A percentile compares a stretch with the other conserved stretches of the same genome.
phyloP scores from a whole-genome alignment of 2,113 vertebrate species.

The Peromyscus polionotus region DNA sequence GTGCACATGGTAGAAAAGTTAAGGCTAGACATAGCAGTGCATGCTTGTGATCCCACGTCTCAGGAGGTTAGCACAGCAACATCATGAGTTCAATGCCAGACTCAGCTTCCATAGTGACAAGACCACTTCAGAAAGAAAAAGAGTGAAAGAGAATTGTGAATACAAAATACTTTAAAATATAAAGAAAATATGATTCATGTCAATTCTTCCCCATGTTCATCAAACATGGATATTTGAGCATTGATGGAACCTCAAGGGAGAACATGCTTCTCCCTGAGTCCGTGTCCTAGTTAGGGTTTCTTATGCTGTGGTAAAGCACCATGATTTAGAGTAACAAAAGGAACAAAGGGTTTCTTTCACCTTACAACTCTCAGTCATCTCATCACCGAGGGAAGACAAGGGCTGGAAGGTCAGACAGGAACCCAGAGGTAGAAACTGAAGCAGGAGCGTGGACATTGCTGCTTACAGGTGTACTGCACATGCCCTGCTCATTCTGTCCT shows the following conservation, averaged over 20 bases:
- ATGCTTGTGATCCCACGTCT: background rate
- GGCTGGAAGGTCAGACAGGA: background rate
- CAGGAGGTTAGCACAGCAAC: background rate
- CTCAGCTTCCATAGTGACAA: background rate
- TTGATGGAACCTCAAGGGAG: background rate
- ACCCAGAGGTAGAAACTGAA: background rate
- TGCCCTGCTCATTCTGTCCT: background rate
- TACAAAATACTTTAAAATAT: background rate
- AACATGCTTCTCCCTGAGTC: background rate
- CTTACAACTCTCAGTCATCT: background rate
- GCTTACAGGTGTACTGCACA: no score
- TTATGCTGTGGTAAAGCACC: background rate
- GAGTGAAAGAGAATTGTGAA: background rate
- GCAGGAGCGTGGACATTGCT: background rate
- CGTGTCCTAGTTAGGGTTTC: background rate
- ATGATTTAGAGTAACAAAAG: background rate
- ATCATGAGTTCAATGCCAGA: background rate
- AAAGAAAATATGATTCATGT: background rate
- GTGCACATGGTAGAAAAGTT: background rate
- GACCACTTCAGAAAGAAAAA: background rate
- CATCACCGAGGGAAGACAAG: background rate
- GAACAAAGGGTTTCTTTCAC: background rate
- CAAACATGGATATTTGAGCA: background rate
- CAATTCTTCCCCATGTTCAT: background rate
- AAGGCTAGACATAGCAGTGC: background rate